phyloP scores from a whole-genome alignment of 2,888 invertebrate genomes.

The Dorcus parallelipipedus region DNA sequence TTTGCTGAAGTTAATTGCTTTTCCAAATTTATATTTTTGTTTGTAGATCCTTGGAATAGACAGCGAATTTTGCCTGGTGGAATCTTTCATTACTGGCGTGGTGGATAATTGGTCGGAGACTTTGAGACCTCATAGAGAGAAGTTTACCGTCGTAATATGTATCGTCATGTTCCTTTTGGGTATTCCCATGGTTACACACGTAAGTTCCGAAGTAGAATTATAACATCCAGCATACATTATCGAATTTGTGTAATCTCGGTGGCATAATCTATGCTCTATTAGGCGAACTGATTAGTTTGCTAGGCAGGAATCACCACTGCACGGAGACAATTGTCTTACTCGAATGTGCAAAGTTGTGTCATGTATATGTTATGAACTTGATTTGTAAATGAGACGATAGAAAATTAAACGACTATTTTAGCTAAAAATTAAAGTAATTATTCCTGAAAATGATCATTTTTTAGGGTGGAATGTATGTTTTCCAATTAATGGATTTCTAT shows the following conservation, averaged over 20 bases:
- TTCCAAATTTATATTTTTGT: constrained; percentile 6
- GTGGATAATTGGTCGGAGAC: constrained; percentile 58
- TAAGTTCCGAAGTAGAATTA: constrained; percentile 40
- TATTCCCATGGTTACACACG: constrained; percentile 83
- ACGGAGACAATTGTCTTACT: no score
- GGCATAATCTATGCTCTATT: no score
- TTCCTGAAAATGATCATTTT: constrained; percentile 17
- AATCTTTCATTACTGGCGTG: constrained; percentile 59
- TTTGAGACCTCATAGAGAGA: constrained; percentile 58
- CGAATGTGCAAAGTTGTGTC: no score
- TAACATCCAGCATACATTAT: not conserved
- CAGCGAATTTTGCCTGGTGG: constrained; percentile 69
- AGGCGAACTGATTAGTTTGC: no score
- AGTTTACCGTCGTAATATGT: constrained; percentile 70
- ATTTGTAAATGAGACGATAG: no score
- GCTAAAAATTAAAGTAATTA: not conserved
- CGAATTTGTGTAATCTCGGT: not conserved
- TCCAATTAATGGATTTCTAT: constrained; percentile 81
- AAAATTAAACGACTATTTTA: no score
- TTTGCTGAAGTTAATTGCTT: no score
- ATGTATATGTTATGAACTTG: no score
- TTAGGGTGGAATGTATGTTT: constrained; percentile 86
- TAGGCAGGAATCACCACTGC: no score
- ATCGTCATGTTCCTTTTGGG: constrained; percentile 79
- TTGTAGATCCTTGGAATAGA: constrained; percentile 67